Base-by-base conservation (phyloP, 2,888 invertebrate species). In the Pyrgus malvae region DNA sequence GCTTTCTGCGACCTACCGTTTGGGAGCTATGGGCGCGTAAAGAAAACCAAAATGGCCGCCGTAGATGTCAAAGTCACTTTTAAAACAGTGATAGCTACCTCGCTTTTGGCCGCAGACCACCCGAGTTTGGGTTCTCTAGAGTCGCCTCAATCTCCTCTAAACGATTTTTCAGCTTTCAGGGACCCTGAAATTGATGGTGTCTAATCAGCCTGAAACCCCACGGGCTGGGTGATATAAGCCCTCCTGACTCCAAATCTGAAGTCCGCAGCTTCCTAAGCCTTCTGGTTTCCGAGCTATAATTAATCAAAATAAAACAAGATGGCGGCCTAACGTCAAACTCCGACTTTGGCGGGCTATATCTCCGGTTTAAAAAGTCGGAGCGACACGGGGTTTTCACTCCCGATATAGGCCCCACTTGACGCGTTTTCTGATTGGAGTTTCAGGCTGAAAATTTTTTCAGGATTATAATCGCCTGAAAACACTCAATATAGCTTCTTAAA, bases 31-130 rank as follows among this genome's bases (percentile, higher is more conserved):
- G 17, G 6, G 8, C 14, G 31, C n/a, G 12, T 31, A 5, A 31
- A 31, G 3, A 9, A 25, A 31, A n/a, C 7, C 44, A 44, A 44
- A 1, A 44, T 44, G 44, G 44, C 31, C 25, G 44, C 16, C 19
- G 9, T 1, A 17, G 12, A 29, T 44, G 44, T 44, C 31, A 31
- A 19, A 19, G 2, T 29, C 16, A n/a, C 3, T n/a, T 2, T 31
- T 44, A 14, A 27, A 17, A 14, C 2, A 6, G 7, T 6, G 5
- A 9, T 44, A 44, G 4, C 44, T 31, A 29, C 44, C 16, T 4
- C 5, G 8, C 29, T 14, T 14, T n/a, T n/a, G 2, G 31, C 11
- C 44, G 19, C 31, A 44, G 44, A 29, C 2, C 0, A 4, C 19
- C 31, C 31, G 44, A 19, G 44, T 31, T 19, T 44, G 44, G 44